A percentile compares a stretch with the other conserved stretches of the same genome.
phyloP scores from a whole-genome alignment of 2,888 invertebrate genomes.

The Euplagia quadripunctaria region DNA sequence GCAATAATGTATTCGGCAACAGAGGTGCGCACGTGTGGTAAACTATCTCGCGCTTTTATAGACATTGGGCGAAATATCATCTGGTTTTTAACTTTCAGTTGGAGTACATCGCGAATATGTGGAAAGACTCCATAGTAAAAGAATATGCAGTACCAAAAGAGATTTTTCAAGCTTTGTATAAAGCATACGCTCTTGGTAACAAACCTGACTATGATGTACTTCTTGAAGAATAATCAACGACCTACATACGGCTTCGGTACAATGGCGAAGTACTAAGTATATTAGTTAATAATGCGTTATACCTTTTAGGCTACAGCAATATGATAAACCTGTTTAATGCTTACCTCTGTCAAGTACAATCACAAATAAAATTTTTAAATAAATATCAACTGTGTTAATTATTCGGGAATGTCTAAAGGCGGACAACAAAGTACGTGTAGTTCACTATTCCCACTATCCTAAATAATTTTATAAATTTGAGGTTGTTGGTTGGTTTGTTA shows the following conservation, averaged over 20 bases:
- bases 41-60: background rate
- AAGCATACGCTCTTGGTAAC: constrained; percentile 57
- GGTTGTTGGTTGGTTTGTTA: too few relatives aligned
- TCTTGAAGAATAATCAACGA: constrained; percentile 35
- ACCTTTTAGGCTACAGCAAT: background rate
- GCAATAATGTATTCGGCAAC: too few relatives aligned
- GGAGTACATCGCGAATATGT: constrained; percentile 89
- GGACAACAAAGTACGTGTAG: background rate
- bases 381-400: background rate
- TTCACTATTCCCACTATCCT: too few relatives aligned
- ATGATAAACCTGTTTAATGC: background rate
- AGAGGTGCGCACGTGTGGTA: too few relatives aligned
- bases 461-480: too few relatives aligned
- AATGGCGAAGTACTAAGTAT: background rate
- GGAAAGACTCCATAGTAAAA: constrained; percentile 89
- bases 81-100: constrained; percentile 79
- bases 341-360: background rate
- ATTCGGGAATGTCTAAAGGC: background rate
- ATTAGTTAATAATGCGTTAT: background rate
- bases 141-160: constrained; percentile 87
- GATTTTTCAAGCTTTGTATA: constrained; percentile 85
- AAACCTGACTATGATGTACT: constrained; percentile 67
- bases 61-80: background rate
- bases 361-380: background rate
- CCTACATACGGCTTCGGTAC: too few relatives aligned